These are phyloP conservation scores for Crenichthys baileyi DNA, from an alignment of 2,797 vertebrate species.

Conservation along the genomic window DNA sequence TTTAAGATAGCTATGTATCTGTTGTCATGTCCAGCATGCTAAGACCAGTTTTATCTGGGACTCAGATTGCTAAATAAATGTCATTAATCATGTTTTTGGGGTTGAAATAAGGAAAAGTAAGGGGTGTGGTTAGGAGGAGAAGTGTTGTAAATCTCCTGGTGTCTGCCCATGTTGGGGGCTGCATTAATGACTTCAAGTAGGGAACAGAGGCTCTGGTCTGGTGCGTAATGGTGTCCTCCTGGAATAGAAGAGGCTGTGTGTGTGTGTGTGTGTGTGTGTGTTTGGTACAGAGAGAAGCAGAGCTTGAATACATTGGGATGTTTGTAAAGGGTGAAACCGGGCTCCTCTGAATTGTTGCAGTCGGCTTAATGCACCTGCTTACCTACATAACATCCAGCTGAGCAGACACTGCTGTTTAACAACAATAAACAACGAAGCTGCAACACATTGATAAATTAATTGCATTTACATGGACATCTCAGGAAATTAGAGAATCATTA, in stretches of 20 bases:
- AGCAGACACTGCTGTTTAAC: constrained; percentile 42
- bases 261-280: constrained; percentile 32
- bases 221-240: constrained; percentile 80
- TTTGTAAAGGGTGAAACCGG: constrained; percentile 72
- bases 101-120: constrained; percentile 12
- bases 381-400: constrained; percentile 54
- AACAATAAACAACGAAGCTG: constrained; percentile 39
- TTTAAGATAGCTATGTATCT: constrained; percentile 68
- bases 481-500: neutral
- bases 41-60: constrained; percentile 51
- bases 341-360: constrained; percentile 66
- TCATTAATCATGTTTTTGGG: constrained; percentile 73
- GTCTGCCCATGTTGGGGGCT: constrained; percentile 73
- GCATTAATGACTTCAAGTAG: constrained; percentile 84
- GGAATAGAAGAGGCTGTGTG: constrained; percentile 72
- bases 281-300: constrained; percentile 10
- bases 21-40: constrained; percentile 36
- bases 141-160: constrained; percentile 68
- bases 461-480: constrained; percentile 4
- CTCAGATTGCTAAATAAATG: constrained; percentile 73
- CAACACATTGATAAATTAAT: constrained; percentile 33
- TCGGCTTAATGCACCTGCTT: constrained; percentile 37
- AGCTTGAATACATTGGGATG: constrained; percentile 55
- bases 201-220: constrained; percentile 70
- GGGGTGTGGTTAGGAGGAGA: constrained; percentile 26